Evolutionary conservation across 92 coral and sea anemone genomes (phyloP).

Genomic region (Phymanthus crucifer): DNA sequence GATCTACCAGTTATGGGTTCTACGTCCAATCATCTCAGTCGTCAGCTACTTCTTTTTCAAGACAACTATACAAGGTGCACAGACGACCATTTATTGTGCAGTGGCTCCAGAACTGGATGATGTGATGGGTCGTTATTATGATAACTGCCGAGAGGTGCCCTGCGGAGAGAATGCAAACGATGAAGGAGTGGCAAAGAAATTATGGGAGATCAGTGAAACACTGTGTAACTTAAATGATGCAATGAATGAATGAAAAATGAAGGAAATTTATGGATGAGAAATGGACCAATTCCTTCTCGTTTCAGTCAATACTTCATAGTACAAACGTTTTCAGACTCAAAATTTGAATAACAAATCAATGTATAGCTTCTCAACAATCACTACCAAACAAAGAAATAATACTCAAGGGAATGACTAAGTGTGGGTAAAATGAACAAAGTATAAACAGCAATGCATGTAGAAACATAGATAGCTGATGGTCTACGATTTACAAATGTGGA

Average conservation of each 20-base stretch:
- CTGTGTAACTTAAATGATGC: slow-evolving; percentile 44
- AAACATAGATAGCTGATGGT: no score
- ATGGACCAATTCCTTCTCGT: not conserved
- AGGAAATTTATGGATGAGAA: not conserved
- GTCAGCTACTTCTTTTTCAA: slow-evolving; percentile 70
- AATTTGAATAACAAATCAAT: not conserved
- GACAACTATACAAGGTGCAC: slow-evolving; percentile 73
- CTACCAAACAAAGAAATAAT: no score
- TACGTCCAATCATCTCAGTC: slow-evolving; percentile 59
- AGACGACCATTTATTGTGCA: slow-evolving; percentile 78
- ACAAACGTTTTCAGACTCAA: no score
- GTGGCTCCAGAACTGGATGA: slow-evolving; percentile 72
- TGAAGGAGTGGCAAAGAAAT: slow-evolving; percentile 64
- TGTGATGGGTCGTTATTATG: slow-evolving; percentile 62
- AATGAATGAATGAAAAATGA: slow-evolving; percentile 9
- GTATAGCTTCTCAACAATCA: not conserved
- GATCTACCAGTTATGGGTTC: slow-evolving; percentile 55
- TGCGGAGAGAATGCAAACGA: slow-evolving; percentile 69
- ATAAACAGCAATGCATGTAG: no score
- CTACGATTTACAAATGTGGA: not conserved
- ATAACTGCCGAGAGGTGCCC: slow-evolving; percentile 48
- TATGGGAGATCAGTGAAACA: slow-evolving; percentile 72
- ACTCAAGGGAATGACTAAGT: no score
- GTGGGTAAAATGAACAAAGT: no score
- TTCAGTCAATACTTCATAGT: no score